phyloP scores from a whole-genome alignment of 2,888 invertebrate species.

The Stegana nigrithorax region DNA sequence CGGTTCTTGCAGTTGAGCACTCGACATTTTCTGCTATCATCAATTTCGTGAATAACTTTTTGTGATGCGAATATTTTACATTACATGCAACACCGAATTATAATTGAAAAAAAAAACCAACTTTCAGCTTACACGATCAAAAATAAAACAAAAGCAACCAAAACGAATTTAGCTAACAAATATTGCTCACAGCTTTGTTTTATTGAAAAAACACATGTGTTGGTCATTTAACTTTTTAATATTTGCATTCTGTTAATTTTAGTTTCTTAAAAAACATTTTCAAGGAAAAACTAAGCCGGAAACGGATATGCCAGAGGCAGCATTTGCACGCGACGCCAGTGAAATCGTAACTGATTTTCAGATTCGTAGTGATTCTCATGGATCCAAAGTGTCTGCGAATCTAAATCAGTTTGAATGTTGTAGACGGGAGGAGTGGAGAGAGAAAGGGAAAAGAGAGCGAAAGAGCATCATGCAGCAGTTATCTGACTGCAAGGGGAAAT shows the following conservation, averaged over 20 bases:
- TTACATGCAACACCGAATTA: not conserved
- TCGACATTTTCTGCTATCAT: too few relatives aligned
- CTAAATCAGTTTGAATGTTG: not conserved
- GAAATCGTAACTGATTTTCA: conserved; percentile 50
- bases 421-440: too few relatives aligned
- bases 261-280: not conserved
- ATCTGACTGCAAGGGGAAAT: conserved; percentile 12
- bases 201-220: not conserved
- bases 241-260: too few relatives aligned
- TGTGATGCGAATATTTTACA: not conserved
- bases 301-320: not conserved
- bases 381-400: conserved; percentile 10
- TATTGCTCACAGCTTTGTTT: not conserved
- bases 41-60: not conserved
- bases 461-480: not conserved
- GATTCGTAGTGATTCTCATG: conserved; percentile 34
- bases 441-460: too few relatives aligned
- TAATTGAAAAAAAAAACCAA: not conserved
- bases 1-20: too few relatives aligned
- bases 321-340: conserved; percentile 39
- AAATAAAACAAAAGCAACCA: too few relatives aligned
- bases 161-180: too few relatives aligned
- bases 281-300: not conserved
- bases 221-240: too few relatives aligned
- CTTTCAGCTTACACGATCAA: too few relatives aligned